Base-by-base conservation (phyloP, 2,113 vertebrate species). In the Phrynocephalus versicolor region DNA sequence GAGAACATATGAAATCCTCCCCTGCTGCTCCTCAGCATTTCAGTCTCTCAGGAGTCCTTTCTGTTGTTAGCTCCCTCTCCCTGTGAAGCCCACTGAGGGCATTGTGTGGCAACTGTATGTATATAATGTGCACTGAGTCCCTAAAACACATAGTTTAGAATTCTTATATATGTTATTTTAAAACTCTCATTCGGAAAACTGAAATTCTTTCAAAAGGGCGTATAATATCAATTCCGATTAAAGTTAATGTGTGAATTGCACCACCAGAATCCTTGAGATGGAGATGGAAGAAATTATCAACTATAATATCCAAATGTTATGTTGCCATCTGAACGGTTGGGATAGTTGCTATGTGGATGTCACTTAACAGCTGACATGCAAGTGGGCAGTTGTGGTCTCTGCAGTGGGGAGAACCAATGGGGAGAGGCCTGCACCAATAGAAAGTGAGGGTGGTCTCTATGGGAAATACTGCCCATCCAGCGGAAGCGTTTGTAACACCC, bases 221-320 rank as follows among this genome's bases (percentile, higher is more conserved):
- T 10, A 15, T 60, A 45, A 16, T 1, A 55, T 23, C 14, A 19
- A 7, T 51, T 65, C 57, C 4, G 62, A 74, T 81, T 81, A 64
- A 86, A 75, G 37, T 23, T 64, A 72, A 51, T 79, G 73, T 76
- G 55, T 58, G 75, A n/a, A 72, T 78, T 45, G 74, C 60, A 55
- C 39, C 21, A 45, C 82, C 0, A 0, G 67, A 55, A 18, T 35
- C 67, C 81, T 41, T 70, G 12, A 9, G 71, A 2, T 58, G 65
- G 37, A 15, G 39, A 74, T 67, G 45, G 65, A 74, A 73, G 57
- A 3, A 21, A 19, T 25, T n/a, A 58, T 30, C 71, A 27, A 45
- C 86, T 70, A 79, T 30, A 39, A 51, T 25, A 67, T 65, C 55
- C 64, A 3, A 55, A n/a, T 76, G 65, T 58, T 87, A 69, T 6